Base-by-base conservation (phyloP, 2,888 invertebrate species). In the Calameuta filiformis region DNA sequence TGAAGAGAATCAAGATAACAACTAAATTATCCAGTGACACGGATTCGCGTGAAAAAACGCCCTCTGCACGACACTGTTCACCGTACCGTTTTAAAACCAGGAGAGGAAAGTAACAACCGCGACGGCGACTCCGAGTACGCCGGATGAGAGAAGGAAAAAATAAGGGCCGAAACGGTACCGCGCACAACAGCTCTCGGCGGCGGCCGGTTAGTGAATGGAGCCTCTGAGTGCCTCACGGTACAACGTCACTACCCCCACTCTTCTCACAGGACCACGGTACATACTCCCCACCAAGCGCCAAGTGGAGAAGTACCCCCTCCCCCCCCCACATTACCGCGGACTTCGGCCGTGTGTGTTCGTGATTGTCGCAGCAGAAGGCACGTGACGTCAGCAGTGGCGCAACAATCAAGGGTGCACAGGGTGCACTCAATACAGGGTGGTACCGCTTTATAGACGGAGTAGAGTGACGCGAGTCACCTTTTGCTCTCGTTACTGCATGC, bases 161-260 rank as follows among this genome's bases (percentile, higher is more conserved):
- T 56, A 74, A 79, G 79, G 81, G 77, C 80, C 82, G 80, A 82
- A 81, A 83, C 80, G 82, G 83, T 83, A 80, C 80, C 79, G 68
- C 68, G 37, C 35, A 35, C 73, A 74, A 83, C 81, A 78, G 79
- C 79, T 81, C 84, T 80, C 84, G 83, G 81, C 84, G 81, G 82
- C 83, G 82, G 85, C 87, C 86, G 85, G 86, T 86, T 87, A 88
- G 89, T 89, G 89, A 89, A 89, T 90, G 89, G 88, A 89, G 86
- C 84, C 83, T 82, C 83, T 82, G 83, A 79, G 82, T 80, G 81
- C 80, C 81, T 81, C 79, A 79, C 76, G 82, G 84, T 82, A 81
- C 83, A 80, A 86, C 88, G 87, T 89, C 87, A 84, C 81, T 76
- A 15, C 73, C 40, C 40, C 40, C 23, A 56, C 68, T 40, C 76